A percentile compares a stretch with the other conserved stretches of the same genome.
Evolutionary conservation across 2,797 vertebrate species (phyloP).

Genomic region (Streptopelia turtur): DNA sequence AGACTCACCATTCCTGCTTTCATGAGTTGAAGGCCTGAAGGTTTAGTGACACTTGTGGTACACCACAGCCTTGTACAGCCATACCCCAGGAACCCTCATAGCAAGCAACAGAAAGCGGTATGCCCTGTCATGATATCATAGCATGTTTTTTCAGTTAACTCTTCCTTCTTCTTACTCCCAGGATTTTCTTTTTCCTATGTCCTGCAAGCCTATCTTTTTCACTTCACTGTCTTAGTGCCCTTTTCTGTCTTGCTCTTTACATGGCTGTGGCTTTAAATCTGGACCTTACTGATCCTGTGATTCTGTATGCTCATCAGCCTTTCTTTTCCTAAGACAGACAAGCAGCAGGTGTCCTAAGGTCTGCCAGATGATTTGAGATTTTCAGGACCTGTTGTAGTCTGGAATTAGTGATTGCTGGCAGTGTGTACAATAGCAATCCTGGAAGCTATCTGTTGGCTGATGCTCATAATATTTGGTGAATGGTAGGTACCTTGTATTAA

Average conservation of each 20-base stretch:
- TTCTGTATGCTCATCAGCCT: neutral
- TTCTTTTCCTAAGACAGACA: neutral
- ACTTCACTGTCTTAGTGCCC: neutral
- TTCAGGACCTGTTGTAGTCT: neutral
- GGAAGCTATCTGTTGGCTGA: neutral
- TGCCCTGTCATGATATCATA: neutral
- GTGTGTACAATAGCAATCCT: neutral
- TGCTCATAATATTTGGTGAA: neutral
- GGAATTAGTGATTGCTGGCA: neutral
- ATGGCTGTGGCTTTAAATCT: neutral
- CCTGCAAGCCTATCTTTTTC: neutral
- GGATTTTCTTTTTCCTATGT: neutral
- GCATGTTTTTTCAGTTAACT: neutral
- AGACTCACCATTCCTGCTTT: neutral
- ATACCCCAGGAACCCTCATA: neutral
- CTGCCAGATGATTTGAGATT: neutral
- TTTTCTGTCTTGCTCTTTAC: neutral
- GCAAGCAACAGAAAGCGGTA: neutral
- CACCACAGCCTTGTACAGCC: neutral
- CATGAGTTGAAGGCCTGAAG: neutral
- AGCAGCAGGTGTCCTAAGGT: neutral
- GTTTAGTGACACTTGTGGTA: neutral
- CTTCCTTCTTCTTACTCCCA: neutral
- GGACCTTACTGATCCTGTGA: neutral
- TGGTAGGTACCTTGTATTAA: neutral